These are phyloP conservation scores for Siphlonurus alternatus DNA, from an alignment of 2,888 invertebrate species.

Conservation along the genomic window DNA sequence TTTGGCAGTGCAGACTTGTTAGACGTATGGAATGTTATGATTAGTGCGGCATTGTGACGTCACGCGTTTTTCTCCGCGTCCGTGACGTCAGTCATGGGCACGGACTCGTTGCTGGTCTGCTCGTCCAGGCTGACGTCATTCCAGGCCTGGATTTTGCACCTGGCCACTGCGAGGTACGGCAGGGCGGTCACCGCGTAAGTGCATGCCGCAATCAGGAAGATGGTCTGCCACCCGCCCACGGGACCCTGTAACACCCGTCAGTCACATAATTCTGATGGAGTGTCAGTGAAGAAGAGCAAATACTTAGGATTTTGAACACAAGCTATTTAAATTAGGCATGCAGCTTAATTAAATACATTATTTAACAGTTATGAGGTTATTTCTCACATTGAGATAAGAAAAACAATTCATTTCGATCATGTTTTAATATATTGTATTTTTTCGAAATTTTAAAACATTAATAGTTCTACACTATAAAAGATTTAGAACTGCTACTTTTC, in stretches of 20 bases:
- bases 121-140: conserved; percentile 10
- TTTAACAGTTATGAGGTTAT: background rate
- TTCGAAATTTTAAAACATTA: no score
- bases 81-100: background rate
- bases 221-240: conserved; percentile 13
- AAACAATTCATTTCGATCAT: no score
- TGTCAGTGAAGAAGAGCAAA: background rate
- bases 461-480: no score
- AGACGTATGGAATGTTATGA: no score
- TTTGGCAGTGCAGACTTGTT: no score
- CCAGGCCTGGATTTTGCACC: conserved; percentile 14
- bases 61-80: background rate
- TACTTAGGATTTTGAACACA: background rate
- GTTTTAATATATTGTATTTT: no score
- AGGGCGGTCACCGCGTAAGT: conserved; percentile 13
- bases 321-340: background rate
- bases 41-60: background rate
- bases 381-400: background rate
- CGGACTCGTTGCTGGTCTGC: background rate
- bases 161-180: conserved; percentile 14
- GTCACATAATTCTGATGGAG: background rate
- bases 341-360: background rate
- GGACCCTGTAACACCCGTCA: conserved; percentile 9
- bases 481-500: no score
- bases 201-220: conserved; percentile 13